Evolutionary conservation across 2,888 invertebrate genomes (phyloP), one percentile per base, ranked within the genome.

Genomic region (Lomographa bimaculata): DNA sequence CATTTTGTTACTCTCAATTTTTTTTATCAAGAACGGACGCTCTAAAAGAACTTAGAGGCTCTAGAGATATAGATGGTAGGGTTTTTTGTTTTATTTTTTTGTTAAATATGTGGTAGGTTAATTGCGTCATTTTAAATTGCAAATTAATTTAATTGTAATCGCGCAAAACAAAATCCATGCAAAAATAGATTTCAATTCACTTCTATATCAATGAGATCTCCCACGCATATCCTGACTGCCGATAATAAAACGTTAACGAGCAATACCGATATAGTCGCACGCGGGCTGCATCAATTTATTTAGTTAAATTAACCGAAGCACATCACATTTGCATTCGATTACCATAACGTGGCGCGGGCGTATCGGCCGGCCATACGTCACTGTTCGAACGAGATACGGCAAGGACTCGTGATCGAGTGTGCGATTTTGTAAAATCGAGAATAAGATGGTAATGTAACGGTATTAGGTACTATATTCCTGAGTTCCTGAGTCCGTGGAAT

Each of bases 271-370:
- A 74, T 67, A 71, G 65, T 66, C 61, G 73, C 78, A 71, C 68
- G 77, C 67, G 64, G 62, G 65, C 66, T 70, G 69, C 73, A 76
- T 76, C 81, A 71, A 85, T 86, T 81, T 84, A 87, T 87, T 89
- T 82, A 77, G 80, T 80, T 85, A 82, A 85, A 85, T 86, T 85
- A 87, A 84, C 80, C 71, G 74, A 69, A 69, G 73, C 72, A 68
- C 71, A 71, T 70, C 68, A 70, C 77, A 89, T 89, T 89, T 87
- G 87, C 89, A 89, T 89, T 76, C 74, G 70, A 87, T 89, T 85
- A 86, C 84, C 87, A 89, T 89, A 87, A 79, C 76, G 76, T 66
- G 57, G 69, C 48, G 62, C 73, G 56, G 76, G 73, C 74, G 82
- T 86, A 85, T 85, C 87, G 71, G 59, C 56, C 40, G 65, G 60